Conservation (phyloP, 1,140 invertebrate species). For the Metopolophium dirhodum region DNA sequence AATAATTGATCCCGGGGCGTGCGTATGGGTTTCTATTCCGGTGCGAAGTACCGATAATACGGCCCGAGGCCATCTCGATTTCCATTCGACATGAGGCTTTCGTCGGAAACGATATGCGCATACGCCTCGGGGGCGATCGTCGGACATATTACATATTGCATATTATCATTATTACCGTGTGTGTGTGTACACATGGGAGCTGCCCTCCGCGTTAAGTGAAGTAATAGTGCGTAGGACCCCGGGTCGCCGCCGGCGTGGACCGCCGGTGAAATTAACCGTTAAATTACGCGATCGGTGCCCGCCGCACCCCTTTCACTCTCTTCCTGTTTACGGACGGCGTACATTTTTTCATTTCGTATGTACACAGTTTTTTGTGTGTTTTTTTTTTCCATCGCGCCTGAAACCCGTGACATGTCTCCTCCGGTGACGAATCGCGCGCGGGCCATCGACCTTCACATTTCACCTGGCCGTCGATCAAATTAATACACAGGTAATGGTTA, state of each 20-base stretch:
- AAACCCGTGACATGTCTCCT: background rate
- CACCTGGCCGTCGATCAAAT: slow-evolving; percentile 44
- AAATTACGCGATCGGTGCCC: background rate
- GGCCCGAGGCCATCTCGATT: slow-evolving; percentile 42
- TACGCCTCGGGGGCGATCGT: background rate
- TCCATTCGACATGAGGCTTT: slow-evolving; percentile 50
- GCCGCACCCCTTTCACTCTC: slow-evolving; percentile 48
- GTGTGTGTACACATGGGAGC: background rate
- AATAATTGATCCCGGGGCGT: slow-evolving; percentile 16
- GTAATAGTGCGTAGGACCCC: background rate
- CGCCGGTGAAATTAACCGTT: slow-evolving; percentile 44
- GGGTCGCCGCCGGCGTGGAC: too few species aligned
- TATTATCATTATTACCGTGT: background rate
- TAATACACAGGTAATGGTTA: background rate
- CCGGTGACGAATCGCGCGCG: background rate
- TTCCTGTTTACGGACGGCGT: background rate
- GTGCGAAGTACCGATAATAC: background rate
- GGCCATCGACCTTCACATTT: slow-evolving; percentile 42
- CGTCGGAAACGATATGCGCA: background rate
- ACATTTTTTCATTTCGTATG: background rate
- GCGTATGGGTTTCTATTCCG: slow-evolving; percentile 25
- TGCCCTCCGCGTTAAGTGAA: background rate
- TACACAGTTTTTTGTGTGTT: background rate
- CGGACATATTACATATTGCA: background rate
- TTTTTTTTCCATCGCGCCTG: background rate